These are phyloP conservation scores for Atta texana DNA, from an alignment of 1,140 invertebrate genomes.

Conservation along the genomic window DNA sequence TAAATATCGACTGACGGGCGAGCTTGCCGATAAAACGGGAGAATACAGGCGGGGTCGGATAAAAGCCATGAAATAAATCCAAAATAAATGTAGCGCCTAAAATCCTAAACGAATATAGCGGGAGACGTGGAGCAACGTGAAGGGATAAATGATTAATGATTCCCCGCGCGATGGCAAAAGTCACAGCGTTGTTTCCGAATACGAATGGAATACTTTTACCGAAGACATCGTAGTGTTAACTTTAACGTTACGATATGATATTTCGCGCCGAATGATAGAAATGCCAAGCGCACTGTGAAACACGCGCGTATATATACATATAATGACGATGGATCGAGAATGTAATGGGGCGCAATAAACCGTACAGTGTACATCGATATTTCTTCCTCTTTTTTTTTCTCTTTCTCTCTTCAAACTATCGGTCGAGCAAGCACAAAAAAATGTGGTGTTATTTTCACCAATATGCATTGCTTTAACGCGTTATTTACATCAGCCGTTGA, in stretches of 20 bases:
- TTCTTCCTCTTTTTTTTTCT: neutral
- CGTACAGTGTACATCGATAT: slow-evolving; percentile 34
- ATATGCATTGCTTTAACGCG: slow-evolving; percentile 23
- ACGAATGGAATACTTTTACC: neutral
- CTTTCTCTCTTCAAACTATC: slow-evolving; percentile 7
- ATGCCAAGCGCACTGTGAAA: slow-evolving; percentile 34
- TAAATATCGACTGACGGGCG: neutral
- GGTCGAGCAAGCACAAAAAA: slow-evolving; percentile 20
- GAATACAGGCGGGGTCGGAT: neutral
- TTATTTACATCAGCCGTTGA: slow-evolving; percentile 45
- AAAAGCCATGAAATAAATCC: slow-evolving; percentile 42
- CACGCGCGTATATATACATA: slow-evolving; percentile 22
- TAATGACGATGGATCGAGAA: slow-evolving; percentile 61
- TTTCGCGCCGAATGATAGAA: slow-evolving; percentile 43
- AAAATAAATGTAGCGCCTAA: slow-evolving; percentile 29
- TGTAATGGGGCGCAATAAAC: slow-evolving; percentile 51
- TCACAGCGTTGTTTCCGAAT: slow-evolving; percentile 17
- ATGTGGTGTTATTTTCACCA: slow-evolving; percentile 27
- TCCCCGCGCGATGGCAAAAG: neutral
- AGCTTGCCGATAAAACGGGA: neutral
- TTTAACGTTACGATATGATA: slow-evolving; percentile 46
- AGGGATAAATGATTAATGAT: slow-evolving; percentile 58
- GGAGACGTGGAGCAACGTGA: slow-evolving; percentile 12
- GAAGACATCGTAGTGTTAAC: slow-evolving; percentile 62
- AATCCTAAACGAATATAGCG: slow-evolving; percentile 39